Conservation (phyloP, 1,140 invertebrate species). For the Mylabris phalerata region DNA sequence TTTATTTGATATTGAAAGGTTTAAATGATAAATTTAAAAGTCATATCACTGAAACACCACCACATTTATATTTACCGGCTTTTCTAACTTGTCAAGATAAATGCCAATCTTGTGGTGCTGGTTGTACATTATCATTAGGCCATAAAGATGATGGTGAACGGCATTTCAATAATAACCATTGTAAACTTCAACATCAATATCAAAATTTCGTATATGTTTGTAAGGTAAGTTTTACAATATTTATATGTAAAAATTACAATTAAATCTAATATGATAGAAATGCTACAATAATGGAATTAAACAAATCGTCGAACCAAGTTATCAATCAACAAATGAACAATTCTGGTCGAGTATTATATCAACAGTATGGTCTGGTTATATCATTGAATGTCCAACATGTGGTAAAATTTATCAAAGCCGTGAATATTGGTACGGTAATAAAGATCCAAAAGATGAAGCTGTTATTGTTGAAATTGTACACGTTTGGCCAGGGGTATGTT, state of each 20-base stretch:
- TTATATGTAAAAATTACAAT: conserved; percentile 7
- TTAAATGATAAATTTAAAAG: conserved; percentile 75
- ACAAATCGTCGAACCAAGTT: conserved; percentile 53
- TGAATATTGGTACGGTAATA: conserved; percentile 82
- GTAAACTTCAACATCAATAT: conserved; percentile 70
- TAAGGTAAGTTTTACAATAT: conserved; percentile 41
- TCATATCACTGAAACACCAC: conserved; percentile 54
- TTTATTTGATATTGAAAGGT: conserved; percentile 33
- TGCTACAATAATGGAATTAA: conserved; percentile 56
- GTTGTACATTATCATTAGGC: conserved; percentile 72
- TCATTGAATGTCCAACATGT: conserved; percentile 73
- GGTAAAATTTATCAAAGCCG: conserved; percentile 76
- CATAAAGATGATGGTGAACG: conserved; percentile 62
- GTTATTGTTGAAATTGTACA: conserved; percentile 66
- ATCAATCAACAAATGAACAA: conserved; percentile 56
- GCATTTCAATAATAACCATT: conserved; percentile 50
- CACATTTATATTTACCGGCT: conserved; percentile 68
- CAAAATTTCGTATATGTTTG: conserved; percentile 72
- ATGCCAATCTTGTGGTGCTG: conserved; percentile 64
- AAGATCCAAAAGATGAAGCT: conserved; percentile 61
- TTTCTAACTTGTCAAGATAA: conserved; percentile 71
- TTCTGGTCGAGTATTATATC: conserved; percentile 67
- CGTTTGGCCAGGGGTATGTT: conserved; percentile 68
- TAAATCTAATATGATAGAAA: conserved; percentile 25
- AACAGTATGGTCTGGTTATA: conserved; percentile 76